Evolutionary conservation across 2,113 vertebrate genomes (phyloP).

Genomic region (Saccopteryx leptura): DNA sequence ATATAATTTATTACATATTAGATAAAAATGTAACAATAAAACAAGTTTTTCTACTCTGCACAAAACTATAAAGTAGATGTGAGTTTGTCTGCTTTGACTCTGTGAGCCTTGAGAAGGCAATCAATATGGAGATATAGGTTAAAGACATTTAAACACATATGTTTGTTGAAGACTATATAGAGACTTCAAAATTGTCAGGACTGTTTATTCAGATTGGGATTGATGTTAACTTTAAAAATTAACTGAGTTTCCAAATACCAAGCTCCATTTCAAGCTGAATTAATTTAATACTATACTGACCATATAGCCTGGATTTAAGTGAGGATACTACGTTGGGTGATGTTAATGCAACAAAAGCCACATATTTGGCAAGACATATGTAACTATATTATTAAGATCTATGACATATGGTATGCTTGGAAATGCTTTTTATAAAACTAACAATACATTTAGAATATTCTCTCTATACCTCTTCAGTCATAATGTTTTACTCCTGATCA

Average conservation of each 20-base stretch:
- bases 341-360: slow-evolving; percentile 13
- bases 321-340: background rate
- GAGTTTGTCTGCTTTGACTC: slow-evolving; percentile 10
- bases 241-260: slow-evolving; percentile 1
- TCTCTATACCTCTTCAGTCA: slow-evolving; percentile 42
- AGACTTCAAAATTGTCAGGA: slow-evolving; percentile 9
- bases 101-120: background rate
- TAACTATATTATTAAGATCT: slow-evolving; percentile 34
- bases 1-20: background rate
- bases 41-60: background rate
- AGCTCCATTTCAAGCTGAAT: slow-evolving; percentile 42
- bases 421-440: slow-evolving; percentile 45
- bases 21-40: background rate
- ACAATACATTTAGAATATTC: slow-evolving; percentile 64
- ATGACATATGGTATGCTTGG: slow-evolving; percentile 36
- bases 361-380: background rate
- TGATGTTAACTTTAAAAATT: slow-evolving; percentile 36
- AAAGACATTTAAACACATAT: background rate
- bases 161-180: background rate
- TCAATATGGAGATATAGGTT: background rate
- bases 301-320: slow-evolving; percentile 23
- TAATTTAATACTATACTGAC: slow-evolving; percentile 3
- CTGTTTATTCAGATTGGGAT: slow-evolving; percentile 15
- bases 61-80: background rate
- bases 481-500: slow-evolving; percentile 64